These are phyloP conservation scores for Sinocyclocheilus anshuiensis DNA, from an alignment of 2,113 vertebrate species.

Conservation along the genomic window DNA sequence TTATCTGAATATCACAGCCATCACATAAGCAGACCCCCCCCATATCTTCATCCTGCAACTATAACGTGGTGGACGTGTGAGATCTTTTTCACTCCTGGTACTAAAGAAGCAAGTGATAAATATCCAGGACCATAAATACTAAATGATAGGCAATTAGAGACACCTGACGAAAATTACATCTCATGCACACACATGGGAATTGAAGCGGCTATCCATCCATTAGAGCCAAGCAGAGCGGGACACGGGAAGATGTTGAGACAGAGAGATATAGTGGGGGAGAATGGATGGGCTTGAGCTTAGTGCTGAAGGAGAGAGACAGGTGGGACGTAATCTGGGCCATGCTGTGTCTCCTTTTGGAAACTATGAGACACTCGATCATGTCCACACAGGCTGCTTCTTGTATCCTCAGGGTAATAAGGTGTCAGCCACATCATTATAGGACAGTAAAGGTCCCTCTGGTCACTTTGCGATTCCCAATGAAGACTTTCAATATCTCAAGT, in stretches of 20 bases:
- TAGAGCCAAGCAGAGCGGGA: slow-evolving; percentile 46
- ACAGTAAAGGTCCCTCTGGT: slow-evolving; percentile 8
- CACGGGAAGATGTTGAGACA: slow-evolving; percentile 24
- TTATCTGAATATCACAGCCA: neutral
- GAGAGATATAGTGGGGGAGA: slow-evolving; percentile 23
- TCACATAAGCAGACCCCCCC: neutral
- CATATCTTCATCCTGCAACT: neutral
- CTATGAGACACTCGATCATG: slow-evolving; percentile 27
- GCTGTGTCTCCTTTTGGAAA: slow-evolving; percentile 16
- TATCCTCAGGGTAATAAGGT: slow-evolving; percentile 17
- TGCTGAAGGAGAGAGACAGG: slow-evolving; percentile 61
- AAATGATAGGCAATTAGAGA: slow-evolving; percentile 75
- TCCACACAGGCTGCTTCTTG: neutral
- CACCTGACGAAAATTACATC: slow-evolving; percentile 71
- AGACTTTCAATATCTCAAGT: neutral
- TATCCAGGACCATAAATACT: slow-evolving; percentile 69
- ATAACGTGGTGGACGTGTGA: neutral
- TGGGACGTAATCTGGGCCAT: slow-evolving; percentile 17
- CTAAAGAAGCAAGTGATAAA: slow-evolving; percentile 63
- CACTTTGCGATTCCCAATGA: neutral
- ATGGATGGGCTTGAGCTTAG: slow-evolving; percentile 57
- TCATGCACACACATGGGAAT: slow-evolving; percentile 63
- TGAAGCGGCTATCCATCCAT: slow-evolving; percentile 56
- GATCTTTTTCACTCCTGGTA: slow-evolving; percentile 24
- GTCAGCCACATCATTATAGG: slow-evolving; percentile 8